Base-by-base conservation (phyloP, 2,888 invertebrate genomes). In the Liodrosophila aerea region DNA sequence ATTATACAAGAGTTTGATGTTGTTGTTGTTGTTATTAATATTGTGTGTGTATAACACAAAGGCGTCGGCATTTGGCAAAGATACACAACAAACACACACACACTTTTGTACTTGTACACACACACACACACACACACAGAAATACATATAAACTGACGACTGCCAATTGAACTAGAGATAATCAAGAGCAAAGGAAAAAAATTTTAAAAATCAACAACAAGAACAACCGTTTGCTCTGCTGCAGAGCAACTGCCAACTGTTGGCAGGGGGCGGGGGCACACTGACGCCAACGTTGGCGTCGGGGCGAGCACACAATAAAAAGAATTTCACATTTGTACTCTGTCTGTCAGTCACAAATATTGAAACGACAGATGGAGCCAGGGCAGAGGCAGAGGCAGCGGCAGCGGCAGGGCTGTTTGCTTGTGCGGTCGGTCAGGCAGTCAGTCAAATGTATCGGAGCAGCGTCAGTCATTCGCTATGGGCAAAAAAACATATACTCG, bases 261-360 rank as follows among this genome's bases (percentile, higher is more conserved):
- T 22, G 22, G 27, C 39, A 1, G 36, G 1, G 15, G 13, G 13
- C 8, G 12, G 22, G 22, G 16, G 11, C 62, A 41, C 64, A 67
- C 57, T 74, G 75, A 75, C 75, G 75, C 74, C 77, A 80, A 46
- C 63, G 57, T 29, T 63, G 65, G 53, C 59, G 56, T 33, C 56
- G 51, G 52, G 36, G 37, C 30, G 44, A 44, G 64, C 62, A 47
- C 64, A 77, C 74, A 77, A 77, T 74, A 64, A 81, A 74, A 81
- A 81, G 82, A 78, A 81, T 77, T 81, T 78, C 82, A 81, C 77
- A 78, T 78, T 81, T 81, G 78, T 77, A 75, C 78, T 56, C 74
- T 70, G 77, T 81, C 77, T 70, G 77, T 81, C 77, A 77, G 75
- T 78, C 78, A 81, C 70, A 81, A 77, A 77, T 81, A 77, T 77